phyloP scores from a whole-genome alignment of 2,888 invertebrate species.

The Pristionchus entomophagus region DNA sequence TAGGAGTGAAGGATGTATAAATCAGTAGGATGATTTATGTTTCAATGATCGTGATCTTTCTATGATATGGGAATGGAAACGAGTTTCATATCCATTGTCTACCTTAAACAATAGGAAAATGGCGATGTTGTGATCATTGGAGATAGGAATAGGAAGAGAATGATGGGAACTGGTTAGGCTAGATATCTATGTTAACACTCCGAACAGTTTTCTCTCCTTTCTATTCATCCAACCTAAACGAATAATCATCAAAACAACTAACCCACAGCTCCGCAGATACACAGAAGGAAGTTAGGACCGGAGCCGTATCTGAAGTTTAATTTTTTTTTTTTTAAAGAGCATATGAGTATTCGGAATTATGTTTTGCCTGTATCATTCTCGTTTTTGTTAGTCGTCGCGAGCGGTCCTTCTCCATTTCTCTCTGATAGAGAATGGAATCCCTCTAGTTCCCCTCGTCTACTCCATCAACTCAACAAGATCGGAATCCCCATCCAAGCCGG shows the following conservation, averaged over 20 bases:
- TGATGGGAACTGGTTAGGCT: conserved; percentile 11
- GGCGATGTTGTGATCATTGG: neutral
- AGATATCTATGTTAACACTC: neutral
- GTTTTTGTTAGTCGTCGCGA: no score
- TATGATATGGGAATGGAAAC: no score
- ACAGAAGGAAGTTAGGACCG: conserved; percentile 60
- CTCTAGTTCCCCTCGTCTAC: no score
- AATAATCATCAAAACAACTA: neutral
- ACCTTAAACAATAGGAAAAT: neutral
- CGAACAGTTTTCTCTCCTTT: neutral
- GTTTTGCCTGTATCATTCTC: conserved; percentile 33
- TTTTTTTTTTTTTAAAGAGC: no score
- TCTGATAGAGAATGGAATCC: no score
- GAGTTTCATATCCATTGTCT: neutral
- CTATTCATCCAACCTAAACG: neutral
- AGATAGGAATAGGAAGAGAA: neutral
- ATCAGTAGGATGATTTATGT: no score
- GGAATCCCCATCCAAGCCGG: no score
- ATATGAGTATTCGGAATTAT: neutral
- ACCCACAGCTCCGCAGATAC: conserved; percentile 67
- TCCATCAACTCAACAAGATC: no score
- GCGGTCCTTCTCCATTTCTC: no score
- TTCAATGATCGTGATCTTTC: no score
- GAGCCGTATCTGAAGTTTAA: conserved; percentile 53
- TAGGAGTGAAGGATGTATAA: no score